These are phyloP conservation scores for Andinoacara biseriatus DNA, from an alignment of 2,113 vertebrate genomes.

Conservation along the genomic window DNA sequence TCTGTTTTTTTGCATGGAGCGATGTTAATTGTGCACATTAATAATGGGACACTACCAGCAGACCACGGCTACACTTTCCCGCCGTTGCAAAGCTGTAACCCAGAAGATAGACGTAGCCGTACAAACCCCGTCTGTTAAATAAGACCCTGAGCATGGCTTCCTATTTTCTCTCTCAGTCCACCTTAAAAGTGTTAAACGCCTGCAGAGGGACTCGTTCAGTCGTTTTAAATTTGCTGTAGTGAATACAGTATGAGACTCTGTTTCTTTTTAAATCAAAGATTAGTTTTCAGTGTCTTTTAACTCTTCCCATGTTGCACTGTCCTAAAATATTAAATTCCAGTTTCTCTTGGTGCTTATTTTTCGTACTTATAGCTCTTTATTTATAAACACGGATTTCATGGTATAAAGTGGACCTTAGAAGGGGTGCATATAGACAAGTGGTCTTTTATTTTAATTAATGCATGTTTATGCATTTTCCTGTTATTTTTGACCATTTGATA, in stretches of 20 bases:
- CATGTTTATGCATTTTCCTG: neutral
- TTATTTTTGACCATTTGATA: no score
- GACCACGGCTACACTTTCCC: slow-evolving; percentile 24
- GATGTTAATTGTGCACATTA: neutral
- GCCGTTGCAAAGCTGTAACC: slow-evolving; percentile 15
- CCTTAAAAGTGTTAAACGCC: neutral
- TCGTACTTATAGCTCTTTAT: neutral
- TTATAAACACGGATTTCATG: neutral
- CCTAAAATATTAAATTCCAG: neutral
- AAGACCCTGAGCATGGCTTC: neutral
- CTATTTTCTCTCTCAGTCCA: neutral
- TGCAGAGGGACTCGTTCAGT: slow-evolving; percentile 5
- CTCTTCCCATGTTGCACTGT: neutral
- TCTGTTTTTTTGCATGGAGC: neutral
- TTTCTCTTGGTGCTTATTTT: neutral
- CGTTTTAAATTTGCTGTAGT: neutral
- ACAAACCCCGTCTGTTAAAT: neutral
- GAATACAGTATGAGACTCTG: neutral
- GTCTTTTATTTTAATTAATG: neutral
- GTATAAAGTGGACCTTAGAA: neutral
- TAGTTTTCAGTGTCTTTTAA: neutral
- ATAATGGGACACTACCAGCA: neutral
- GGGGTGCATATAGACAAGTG: neutral
- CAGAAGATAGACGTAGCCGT: slow-evolving; percentile 53
- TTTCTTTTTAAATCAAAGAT: neutral